Evolutionary conservation across 2,888 invertebrate species (phyloP).

Genomic region (Xestia ashworthii): DNA sequence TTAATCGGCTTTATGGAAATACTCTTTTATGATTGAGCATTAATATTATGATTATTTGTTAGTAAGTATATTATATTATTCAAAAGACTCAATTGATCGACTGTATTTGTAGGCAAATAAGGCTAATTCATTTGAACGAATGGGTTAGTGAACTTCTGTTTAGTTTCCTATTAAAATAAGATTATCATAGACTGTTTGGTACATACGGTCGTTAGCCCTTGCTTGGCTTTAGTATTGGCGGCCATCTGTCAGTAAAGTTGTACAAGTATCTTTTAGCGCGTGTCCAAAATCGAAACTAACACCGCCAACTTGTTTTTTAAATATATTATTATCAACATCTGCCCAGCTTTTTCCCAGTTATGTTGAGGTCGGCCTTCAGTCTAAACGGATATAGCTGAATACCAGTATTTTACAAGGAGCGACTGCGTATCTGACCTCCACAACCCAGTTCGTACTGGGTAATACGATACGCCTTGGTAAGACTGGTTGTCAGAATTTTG

Average conservation of each 20-base stretch:
- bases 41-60: not conserved
- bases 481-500: too few relatives aligned
- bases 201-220: not conserved
- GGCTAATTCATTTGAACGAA: not conserved
- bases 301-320: too few relatives aligned
- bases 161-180: not conserved
- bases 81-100: not conserved
- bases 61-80: not conserved
- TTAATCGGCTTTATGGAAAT: conserved; percentile 36
- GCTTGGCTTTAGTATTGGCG: not conserved
- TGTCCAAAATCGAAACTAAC: not conserved
- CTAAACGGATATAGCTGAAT: too few relatives aligned
- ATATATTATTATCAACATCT: too few relatives aligned
- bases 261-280: too few relatives aligned
- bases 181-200: not conserved
- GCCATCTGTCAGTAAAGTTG: not conserved
- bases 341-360: too few relatives aligned
- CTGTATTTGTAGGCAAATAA: not conserved
- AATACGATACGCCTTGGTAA: too few relatives aligned
- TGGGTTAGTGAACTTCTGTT: not conserved
- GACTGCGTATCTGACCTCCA: too few relatives aligned
- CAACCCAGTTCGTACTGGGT: too few relatives aligned
- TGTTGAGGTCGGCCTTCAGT: too few relatives aligned
- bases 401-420: too few relatives aligned
- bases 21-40: conserved; percentile 2